Percentiles rank a stretch among this genome's conserved stretches.
These are phyloP conservation scores for Camponotus vicinus DNA, from an alignment of 1,140 invertebrate species.

Conservation along the genomic window DNA sequence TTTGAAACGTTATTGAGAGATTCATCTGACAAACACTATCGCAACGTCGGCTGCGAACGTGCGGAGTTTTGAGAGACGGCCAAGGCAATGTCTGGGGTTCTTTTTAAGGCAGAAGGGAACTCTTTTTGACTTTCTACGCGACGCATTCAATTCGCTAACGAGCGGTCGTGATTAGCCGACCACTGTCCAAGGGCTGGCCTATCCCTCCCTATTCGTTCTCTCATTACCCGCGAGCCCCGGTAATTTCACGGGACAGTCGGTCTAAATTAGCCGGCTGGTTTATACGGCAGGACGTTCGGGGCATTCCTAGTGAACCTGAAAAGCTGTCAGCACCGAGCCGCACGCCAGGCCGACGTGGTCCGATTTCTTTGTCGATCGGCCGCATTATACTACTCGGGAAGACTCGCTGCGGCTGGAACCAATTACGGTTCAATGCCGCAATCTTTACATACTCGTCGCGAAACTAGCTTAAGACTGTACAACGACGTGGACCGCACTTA, in stretches of 20 bases:
- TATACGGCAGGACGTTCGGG: conserved; percentile 68
- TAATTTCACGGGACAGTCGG: conserved; percentile 84
- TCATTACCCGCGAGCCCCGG: conserved; percentile 80
- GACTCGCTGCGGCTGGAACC: conserved; percentile 31
- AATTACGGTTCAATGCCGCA: conserved; percentile 41
- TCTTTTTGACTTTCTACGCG: conserved; percentile 72
- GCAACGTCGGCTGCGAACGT: conserved; percentile 40
- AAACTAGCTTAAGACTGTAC: not conserved
- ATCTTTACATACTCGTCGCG: conserved; percentile 34
- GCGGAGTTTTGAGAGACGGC: conserved; percentile 57
- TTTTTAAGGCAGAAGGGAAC: conserved; percentile 64
- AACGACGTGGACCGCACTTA: not conserved
- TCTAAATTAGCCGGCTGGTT: conserved; percentile 80
- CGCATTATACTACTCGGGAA: conserved; percentile 28
- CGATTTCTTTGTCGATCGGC: conserved; percentile 67
- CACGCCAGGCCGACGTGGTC: conserved; percentile 42
- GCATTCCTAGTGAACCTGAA: conserved; percentile 70
- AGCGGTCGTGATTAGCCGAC: conserved; percentile 82
- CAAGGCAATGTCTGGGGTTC: conserved; percentile 22
- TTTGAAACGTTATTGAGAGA: conserved; percentile 28
- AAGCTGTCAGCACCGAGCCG: conserved; percentile 66
- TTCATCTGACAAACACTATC: conserved; percentile 7
- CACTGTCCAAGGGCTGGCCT: conserved; percentile 77
- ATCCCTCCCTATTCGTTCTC: conserved; percentile 80
- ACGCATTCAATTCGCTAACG: conserved; percentile 83